Evolutionary conservation across 2,888 invertebrate genomes (phyloP), one percentile per base, ranked within the genome.

Genomic region (Cabera pusaria): DNA sequence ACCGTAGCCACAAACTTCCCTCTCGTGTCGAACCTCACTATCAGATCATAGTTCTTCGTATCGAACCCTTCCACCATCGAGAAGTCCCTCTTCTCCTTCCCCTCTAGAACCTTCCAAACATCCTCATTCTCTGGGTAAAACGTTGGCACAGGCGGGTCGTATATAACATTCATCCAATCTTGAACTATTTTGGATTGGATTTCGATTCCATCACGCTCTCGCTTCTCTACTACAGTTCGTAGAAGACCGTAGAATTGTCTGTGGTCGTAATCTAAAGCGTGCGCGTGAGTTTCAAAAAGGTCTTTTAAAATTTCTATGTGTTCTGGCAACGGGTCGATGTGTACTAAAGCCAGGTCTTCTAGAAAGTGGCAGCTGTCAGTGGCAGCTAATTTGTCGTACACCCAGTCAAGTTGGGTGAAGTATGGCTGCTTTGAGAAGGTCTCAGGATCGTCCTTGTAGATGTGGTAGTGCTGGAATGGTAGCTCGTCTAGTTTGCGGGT

Each of bases 401-500:
- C 90, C 95, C 96, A 97, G 53, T 92, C 91, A 14, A 93, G 88
- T 66, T 95, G 93, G 33, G 93, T 93, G 67, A 96, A 92, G 69
- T 93, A 95, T 7, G 90, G 89, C 31, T 93, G 92, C 51, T 90
- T 90, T 37, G 94, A 91, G 52, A 93, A 91, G 57, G 91, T 80
- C 57, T 87, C 72, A 1, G 88, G 84, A 23, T 90, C 78, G 52
- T 91, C 84, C 52, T 78, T 87, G 49, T 75, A 72, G 3, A 93
- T 73, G 56, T 92, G 91, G 71, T 93, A 91, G 69, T 93, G 92
- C 64, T 96, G 95, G 81, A 92, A 95, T 24, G 97, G 96, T 27
- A 96, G 88, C 77, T 97, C 96, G 70, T 95, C 94, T 45, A 96
- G 90, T 82, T 94, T 95, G 61, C 96, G 90, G 26, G 92, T 90